Evolutionary conservation across 2,797 vertebrate genomes (phyloP), one percentile per base, ranked within the genome.

Genomic region (Allenopithecus nigroviridis): DNA sequence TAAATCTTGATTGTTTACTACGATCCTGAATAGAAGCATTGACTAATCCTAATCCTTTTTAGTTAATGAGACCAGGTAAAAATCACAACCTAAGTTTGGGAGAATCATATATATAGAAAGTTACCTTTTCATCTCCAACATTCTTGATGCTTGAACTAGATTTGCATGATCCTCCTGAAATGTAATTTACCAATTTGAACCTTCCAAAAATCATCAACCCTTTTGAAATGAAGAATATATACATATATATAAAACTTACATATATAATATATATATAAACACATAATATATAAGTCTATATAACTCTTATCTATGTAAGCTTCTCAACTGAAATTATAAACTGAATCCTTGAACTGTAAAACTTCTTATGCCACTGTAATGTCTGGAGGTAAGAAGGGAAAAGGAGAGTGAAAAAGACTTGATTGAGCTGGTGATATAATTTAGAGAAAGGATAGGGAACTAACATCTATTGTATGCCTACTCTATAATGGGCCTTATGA

Each of bases 361-460:
- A 86, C 91, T 96, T 75, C 19, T 92, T 93, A 88, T 36, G 26
- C 11, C 5, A 78, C n/a, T 94, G 28, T 74, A 78, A 74, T 53
- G 46, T 86, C 59, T 91, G 39, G 14, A 81, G 24, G 7, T 78
- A 16, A 91, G 36, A 94, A 84, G 13, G 24, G 28, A 95, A 89
- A 53, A 26, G 17, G 43, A 10, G 22, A 89, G 87, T 92, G 90
- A 95, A 84, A 97, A 97, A 96, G 91, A 39, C 36, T 33, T 97
- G 89, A 94, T 87, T 97, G 83, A 16, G 78, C 43, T 98, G 94
- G 95, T 98, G 94, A 96, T 97, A 86, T 11, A 84, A n/a, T 36
- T 14, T 39, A 84, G 6, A 6, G 26, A 53, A 92, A 22, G 10
- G 1, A 2, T 75, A 81, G 5, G 16, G 30, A 89, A 43, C 9